Percentiles rank a stretch among this genome's conserved stretches.
Evolutionary conservation across 2,113 vertebrate species (phyloP).

Genomic region (Nettapus auritus): DNA sequence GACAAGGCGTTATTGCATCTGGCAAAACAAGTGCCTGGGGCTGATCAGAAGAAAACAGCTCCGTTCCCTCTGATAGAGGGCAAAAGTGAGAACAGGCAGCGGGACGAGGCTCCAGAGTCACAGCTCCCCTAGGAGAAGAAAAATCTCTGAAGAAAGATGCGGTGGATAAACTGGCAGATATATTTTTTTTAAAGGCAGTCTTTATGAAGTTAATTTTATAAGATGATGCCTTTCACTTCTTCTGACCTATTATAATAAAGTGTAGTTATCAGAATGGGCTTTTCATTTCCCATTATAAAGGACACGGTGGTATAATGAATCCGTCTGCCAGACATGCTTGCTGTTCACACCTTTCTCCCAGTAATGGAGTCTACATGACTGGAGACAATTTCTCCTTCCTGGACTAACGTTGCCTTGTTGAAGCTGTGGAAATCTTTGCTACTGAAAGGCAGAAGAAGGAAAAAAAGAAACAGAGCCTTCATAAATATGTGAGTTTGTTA

Average conservation of each 20-base stretch:
- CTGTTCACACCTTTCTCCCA: constrained; percentile 70
- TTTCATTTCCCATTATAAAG: constrained; percentile 73
- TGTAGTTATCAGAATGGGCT: constrained; percentile 72
- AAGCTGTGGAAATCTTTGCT: constrained; percentile 32
- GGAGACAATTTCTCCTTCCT: constrained; percentile 62
- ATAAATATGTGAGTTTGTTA: not conserved
- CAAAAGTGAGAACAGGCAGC: not conserved
- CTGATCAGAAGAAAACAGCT: constrained; percentile 21
- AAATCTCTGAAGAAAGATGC: constrained; percentile 5
- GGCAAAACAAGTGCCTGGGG: constrained; percentile 38
- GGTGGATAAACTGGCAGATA: constrained; percentile 27
- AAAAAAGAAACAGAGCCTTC: not conserved
- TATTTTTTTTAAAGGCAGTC: constrained; percentile 11
- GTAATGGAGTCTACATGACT: constrained; percentile 67
- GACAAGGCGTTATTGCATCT: not conserved
- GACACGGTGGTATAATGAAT: constrained; percentile 63
- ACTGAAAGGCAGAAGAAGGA: not conserved
- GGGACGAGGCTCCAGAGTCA: not conserved
- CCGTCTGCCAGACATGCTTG: constrained; percentile 60
- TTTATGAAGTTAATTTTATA: constrained; percentile 73
- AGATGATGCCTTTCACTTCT: constrained; percentile 69
- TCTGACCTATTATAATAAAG: constrained; percentile 73
- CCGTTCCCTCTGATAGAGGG: not conserved
- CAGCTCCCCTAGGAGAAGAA: not conserved
- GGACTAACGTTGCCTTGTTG: not conserved